A percentile compares a stretch with the other conserved stretches of the same genome.
These are phyloP conservation scores for Lontra canadensis DNA, from an alignment of 2,113 vertebrate species.

Conservation along the genomic window DNA sequence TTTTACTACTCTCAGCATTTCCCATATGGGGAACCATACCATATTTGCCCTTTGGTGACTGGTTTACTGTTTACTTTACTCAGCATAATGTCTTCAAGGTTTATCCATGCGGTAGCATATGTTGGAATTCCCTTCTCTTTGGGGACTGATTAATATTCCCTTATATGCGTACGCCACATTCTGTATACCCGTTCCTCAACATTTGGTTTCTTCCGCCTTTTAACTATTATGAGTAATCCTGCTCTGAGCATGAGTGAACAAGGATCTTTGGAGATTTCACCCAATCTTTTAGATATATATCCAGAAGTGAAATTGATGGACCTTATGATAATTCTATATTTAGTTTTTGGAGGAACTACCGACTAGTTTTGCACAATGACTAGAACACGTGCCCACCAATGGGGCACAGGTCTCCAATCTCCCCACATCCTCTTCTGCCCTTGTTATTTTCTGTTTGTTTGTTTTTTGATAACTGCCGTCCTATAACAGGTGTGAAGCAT, in stretches of 20 bases:
- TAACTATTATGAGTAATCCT: background rate
- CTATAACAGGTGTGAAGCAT: background rate
- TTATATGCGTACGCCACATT: rapidly evolving
- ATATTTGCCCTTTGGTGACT: background rate
- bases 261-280: background rate
- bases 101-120: background rate
- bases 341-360: background rate
- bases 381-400: background rate
- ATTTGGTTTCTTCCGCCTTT: background rate
- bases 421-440: background rate
- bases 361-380: background rate
- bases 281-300: background rate
- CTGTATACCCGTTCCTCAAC: background rate
- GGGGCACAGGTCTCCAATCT: background rate
- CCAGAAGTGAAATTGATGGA: background rate
- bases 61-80: background rate
- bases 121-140: background rate
- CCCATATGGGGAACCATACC: background rate
- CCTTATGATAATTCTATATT: background rate
- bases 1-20: background rate
- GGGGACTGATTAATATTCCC: too few species aligned
- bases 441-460: background rate
- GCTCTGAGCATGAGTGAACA: background rate
- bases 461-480: background rate
- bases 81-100: background rate